Percentiles rank a stretch among this genome's conserved stretches.
These are phyloP conservation scores for Macrotus californicus DNA, from an alignment of 2,113 vertebrate genomes.

Conservation along the genomic window DNA sequence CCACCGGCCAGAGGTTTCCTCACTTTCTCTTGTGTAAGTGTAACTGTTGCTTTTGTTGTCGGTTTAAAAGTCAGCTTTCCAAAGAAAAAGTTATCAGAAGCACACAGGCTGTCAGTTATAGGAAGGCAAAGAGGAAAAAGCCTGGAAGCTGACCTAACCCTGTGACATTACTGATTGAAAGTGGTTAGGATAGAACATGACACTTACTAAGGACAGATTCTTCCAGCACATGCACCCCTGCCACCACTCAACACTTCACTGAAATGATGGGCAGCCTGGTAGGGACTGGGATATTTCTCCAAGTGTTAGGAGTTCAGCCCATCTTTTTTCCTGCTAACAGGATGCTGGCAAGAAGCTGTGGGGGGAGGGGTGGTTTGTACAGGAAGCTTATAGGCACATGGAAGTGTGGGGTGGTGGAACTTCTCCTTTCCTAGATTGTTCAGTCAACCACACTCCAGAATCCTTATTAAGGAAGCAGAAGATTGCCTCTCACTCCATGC, in stretches of 20 bases:
- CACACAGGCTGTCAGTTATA: neutral
- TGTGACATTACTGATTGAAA: neutral
- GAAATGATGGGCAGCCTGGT: neutral
- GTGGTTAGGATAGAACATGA: neutral
- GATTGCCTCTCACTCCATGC: neutral
- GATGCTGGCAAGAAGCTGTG: neutral
- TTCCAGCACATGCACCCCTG: neutral
- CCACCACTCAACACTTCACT: neutral
- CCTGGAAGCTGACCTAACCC: neutral
- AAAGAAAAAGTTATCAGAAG: slow-evolving; percentile 41
- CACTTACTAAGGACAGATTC: neutral
- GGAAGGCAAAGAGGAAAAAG: neutral
- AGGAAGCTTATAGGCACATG: neutral
- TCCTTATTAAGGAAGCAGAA: neutral
- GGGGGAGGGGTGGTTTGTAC: neutral
- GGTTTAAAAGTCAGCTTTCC: slow-evolving; percentile 46
- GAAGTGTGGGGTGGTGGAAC: neutral
- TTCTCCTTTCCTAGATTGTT: neutral
- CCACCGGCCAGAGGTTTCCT: slow-evolving; percentile 60
- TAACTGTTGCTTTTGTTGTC: slow-evolving; percentile 40
- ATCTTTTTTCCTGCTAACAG: neutral
- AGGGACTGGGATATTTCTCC: neutral
- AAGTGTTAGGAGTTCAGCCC: neutral
- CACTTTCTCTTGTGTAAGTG: slow-evolving; percentile 60
- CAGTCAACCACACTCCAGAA: neutral